Percentiles rank a stretch among this genome's conserved stretches.
Conservation (phyloP, 2,797 vertebrate species). For the Gorsachius magnificus region DNA sequence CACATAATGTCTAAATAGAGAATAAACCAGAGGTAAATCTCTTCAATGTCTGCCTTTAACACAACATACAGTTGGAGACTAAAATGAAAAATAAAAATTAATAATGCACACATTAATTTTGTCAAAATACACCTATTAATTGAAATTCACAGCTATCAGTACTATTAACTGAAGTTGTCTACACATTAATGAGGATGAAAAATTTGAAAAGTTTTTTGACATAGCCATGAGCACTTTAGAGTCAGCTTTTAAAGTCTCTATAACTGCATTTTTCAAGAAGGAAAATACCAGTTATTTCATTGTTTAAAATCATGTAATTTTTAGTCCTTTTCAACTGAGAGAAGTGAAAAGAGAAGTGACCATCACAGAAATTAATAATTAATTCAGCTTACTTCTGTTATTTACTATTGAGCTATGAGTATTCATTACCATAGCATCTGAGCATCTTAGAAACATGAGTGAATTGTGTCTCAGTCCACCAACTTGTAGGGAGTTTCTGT, state of each 20-base stretch:
- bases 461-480: background rate
- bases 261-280: background rate
- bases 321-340: background rate
- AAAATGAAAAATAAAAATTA: background rate
- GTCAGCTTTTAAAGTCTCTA: background rate
- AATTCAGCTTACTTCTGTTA: background rate
- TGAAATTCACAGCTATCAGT: background rate
- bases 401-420: background rate
- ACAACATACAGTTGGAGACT: background rate
- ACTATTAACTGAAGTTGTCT: background rate
- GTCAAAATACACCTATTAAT: background rate
- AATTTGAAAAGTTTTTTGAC: background rate
- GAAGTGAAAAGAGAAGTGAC: background rate
- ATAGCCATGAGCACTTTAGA: accelerated
- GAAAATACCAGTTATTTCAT: background rate
- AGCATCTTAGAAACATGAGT: background rate
- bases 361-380: background rate
- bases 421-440: background rate
- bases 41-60: background rate
- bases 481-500: background rate
- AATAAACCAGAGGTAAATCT: background rate
- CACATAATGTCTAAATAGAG: background rate
- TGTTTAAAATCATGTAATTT: background rate
- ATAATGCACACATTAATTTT: accelerated
- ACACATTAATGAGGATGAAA: background rate